Conservation (phyloP, 2,113 vertebrate species). For the Perognathus longimembris region DNA sequence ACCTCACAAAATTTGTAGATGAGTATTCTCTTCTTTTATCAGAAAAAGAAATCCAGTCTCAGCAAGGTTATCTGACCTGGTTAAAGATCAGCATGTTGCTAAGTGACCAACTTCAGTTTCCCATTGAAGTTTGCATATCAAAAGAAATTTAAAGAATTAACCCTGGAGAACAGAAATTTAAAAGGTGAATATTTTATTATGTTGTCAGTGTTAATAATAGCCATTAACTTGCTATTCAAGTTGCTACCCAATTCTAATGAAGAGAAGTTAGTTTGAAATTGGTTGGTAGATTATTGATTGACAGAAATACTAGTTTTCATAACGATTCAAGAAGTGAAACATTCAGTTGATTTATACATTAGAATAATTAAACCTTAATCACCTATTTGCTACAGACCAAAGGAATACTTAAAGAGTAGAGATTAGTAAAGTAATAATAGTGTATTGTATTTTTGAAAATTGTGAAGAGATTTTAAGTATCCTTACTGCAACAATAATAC, state of each 20-base stretch:
- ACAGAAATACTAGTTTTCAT: slow-evolving; percentile 58
- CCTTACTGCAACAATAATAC: neutral
- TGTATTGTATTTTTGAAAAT: neutral
- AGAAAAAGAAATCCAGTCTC: slow-evolving; percentile 35
- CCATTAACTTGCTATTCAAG: slow-evolving; percentile 22
- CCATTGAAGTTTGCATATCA: slow-evolving; percentile 45
- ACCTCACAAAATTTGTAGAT: neutral
- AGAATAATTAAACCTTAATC: slow-evolving; percentile 45
- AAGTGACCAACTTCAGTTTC: neutral
- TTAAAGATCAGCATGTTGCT: slow-evolving; percentile 43
- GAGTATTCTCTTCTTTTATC: neutral
- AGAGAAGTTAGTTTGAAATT: slow-evolving; percentile 44
- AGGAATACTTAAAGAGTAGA: neutral
- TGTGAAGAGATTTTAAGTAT: neutral
- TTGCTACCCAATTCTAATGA: slow-evolving; percentile 31
- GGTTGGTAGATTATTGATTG: slow-evolving; percentile 47
- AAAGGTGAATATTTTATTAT: slow-evolving; percentile 49
- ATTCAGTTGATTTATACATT: neutral
- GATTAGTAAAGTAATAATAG: neutral
- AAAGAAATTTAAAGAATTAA: slow-evolving; percentile 61
- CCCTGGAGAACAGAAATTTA: slow-evolving; percentile 10
- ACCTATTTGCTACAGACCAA: neutral
- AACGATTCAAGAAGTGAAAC: slow-evolving; percentile 54
- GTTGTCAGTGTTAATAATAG: slow-evolving; percentile 44
- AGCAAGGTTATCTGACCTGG: slow-evolving; percentile 41